These are phyloP conservation scores for Rapana venosa DNA, from an alignment of 2,888 invertebrate species.

Conservation along the genomic window DNA sequence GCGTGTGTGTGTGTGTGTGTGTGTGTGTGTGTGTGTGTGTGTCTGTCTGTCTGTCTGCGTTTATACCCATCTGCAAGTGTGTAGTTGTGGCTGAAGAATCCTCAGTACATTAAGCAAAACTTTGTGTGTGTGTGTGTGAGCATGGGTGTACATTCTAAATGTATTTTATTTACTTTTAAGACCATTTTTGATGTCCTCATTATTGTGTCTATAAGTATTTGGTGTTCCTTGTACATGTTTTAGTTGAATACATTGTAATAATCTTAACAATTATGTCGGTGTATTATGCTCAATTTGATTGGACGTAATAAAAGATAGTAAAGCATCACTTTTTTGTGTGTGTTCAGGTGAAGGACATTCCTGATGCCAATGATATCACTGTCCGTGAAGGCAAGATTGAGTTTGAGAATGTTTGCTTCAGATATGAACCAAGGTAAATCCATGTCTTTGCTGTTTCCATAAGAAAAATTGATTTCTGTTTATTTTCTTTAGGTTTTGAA, in stretches of 20 bases:
- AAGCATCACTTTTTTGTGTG: background rate
- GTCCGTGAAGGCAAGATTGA: constrained; percentile 86
- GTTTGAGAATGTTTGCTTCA: constrained; percentile 93
- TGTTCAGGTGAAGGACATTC: constrained; percentile 83
- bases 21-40: background rate
- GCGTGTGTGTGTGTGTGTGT: constrained; percentile 11
- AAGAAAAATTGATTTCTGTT: no score
- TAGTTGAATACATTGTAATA: no score
- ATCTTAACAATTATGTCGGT: no score
- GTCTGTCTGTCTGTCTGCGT: background rate
- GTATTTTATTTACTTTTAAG: no score
- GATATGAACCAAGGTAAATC: constrained; percentile 82
- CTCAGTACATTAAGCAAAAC: no score
- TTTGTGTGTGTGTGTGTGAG: background rate
- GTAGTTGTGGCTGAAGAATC: no score
- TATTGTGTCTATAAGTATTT: no score
- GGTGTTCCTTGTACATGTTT: no score
- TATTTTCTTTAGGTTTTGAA: no score
- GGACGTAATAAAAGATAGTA: background rate
- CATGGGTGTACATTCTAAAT: background rate
- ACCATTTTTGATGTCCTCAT: no score
- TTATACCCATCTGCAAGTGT: background rate
- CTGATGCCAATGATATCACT: constrained; percentile 86
- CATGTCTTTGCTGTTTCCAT: no score
- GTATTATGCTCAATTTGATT: background rate